Evolutionary conservation across 1,140 invertebrate species (phyloP).

Genomic region (Diabrotica virgifera): DNA sequence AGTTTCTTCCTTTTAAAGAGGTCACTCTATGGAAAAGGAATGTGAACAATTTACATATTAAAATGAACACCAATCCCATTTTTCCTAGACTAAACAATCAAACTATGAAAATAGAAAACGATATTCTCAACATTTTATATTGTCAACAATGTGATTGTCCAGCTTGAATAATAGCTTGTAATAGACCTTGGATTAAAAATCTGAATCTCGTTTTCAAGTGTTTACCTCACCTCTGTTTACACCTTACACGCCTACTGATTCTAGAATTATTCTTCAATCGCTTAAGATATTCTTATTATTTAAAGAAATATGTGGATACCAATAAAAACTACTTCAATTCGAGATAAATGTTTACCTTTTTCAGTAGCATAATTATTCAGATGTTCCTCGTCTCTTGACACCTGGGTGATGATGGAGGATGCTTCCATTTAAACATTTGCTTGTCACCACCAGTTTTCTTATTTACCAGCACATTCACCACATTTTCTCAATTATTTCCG

Average conservation of each 20-base stretch:
- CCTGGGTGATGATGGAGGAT: slow-evolving; percentile 97
- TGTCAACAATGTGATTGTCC: neutral
- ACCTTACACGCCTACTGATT: slow-evolving; percentile 25
- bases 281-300: neutral
- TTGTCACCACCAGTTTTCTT: slow-evolving; percentile 38
- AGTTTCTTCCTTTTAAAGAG: slow-evolving; percentile 32
- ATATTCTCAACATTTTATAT: neutral
- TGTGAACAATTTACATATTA: slow-evolving; percentile 20
- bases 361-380: slow-evolving; percentile 86
- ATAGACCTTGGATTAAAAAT: neutral
- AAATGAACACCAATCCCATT: slow-evolving; percentile 16
- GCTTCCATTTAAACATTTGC: slow-evolving; percentile 92
- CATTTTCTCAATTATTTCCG: neutral
- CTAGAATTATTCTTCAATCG: neutral
- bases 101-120: slow-evolving; percentile 8
- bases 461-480: neutral
- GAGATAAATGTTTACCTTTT: slow-evolving; percentile 75
- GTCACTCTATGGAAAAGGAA: slow-evolving; percentile 37
- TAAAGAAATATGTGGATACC: neutral
- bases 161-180: slow-evolving; percentile 1
- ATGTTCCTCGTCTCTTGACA: slow-evolving; percentile 93
- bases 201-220: slow-evolving; percentile 10
- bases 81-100: slow-evolving; percentile 9
- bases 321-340: neutral
- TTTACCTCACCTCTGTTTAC: slow-evolving; percentile 21